These are phyloP conservation scores for Hyperoodon ampullatus DNA, from an alignment of 2,113 vertebrate species.

Conservation along the genomic window DNA sequence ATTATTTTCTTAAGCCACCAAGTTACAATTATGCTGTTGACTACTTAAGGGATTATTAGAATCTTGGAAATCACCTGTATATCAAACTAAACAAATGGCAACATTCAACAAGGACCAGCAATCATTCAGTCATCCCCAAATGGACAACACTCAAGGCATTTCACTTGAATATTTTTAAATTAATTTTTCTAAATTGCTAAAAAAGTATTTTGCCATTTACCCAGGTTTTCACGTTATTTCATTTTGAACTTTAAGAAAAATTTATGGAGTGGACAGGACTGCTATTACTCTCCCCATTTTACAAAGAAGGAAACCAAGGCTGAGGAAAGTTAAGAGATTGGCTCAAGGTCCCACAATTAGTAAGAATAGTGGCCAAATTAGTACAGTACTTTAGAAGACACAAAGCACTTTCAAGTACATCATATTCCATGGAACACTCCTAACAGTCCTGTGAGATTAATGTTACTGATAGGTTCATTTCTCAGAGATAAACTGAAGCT, in stretches of 20 bases:
- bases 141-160: not conserved
- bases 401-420: not conserved
- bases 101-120: not conserved
- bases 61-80: constrained; percentile 32
- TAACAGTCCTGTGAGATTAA: not conserved
- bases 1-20: not conserved
- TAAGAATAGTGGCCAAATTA: not conserved
- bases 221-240: not conserved
- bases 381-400: not conserved
- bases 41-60: constrained; percentile 12
- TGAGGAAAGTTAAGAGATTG: not conserved
- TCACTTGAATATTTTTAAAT: constrained; percentile 16
- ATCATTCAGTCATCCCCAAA: not conserved
- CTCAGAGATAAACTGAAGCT: not conserved
- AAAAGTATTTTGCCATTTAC: not conserved
- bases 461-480: not conserved
- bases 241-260: not conserved
- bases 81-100: constrained; percentile 5
- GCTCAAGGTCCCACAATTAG: not conserved
- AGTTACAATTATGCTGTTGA: not conserved
- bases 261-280: not conserved
- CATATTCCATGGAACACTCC: not conserved
- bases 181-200: not conserved
- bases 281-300: not conserved
- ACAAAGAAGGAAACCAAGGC: not conserved